phyloP scores from a whole-genome alignment of 1,140 invertebrate genomes.

The Phenacoccus solenopsis region DNA sequence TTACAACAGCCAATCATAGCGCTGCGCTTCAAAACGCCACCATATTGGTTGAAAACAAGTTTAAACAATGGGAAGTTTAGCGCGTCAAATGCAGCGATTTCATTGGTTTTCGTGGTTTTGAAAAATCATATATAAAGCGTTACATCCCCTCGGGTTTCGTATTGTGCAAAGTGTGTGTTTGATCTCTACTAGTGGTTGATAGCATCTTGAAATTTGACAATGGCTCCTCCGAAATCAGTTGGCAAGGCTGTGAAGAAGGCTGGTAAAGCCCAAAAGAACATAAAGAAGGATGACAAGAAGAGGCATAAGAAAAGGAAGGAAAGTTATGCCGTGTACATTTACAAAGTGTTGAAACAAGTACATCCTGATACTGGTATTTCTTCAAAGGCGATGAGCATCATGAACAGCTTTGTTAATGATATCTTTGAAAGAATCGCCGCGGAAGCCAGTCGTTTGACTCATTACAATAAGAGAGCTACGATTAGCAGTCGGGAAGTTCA shows the following conservation, averaged over 20 bases:
- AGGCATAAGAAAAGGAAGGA: slow-evolving; percentile 47
- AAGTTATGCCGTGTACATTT: slow-evolving; percentile 54
- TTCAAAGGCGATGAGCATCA: slow-evolving; percentile 45
- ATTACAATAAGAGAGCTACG: slow-evolving; percentile 41
- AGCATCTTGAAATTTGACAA: background rate
- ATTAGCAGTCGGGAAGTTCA: slow-evolving; percentile 48
- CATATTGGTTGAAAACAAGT: background rate
- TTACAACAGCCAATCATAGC: background rate
- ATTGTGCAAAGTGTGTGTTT: background rate
- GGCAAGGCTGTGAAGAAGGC: slow-evolving; percentile 36
- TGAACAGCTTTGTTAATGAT: slow-evolving; percentile 51
- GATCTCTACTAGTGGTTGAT: background rate
- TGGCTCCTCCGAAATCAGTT: background rate
- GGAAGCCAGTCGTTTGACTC: slow-evolving; percentile 38
- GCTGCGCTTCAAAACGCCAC: background rate
- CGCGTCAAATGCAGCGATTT: background rate
- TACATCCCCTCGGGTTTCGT: too few relatives aligned
- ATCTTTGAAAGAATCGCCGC: slow-evolving; percentile 43
- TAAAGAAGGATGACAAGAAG: slow-evolving; percentile 36
- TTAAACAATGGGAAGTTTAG: background rate
- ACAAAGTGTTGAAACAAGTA: slow-evolving; percentile 58
- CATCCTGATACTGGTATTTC: slow-evolving; percentile 55
- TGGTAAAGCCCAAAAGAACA: slow-evolving; percentile 42
- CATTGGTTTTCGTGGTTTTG: too few relatives aligned
- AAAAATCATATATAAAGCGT: too few relatives aligned